Base-by-base conservation (phyloP, 2,797 vertebrate genomes). In the Acipenser ruthenus region DNA sequence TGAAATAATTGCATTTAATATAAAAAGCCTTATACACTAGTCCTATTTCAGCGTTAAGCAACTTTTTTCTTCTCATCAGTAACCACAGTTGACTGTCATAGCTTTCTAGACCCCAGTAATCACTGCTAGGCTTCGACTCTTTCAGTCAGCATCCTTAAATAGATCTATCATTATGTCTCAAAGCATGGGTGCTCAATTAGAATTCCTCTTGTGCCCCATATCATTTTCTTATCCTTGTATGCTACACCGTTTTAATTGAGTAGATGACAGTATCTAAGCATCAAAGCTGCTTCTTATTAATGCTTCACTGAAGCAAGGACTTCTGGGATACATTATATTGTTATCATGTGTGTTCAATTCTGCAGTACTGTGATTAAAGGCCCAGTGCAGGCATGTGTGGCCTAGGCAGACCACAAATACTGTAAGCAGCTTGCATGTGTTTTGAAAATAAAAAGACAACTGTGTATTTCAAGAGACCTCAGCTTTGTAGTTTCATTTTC, bases 171-270 rank as follows among this genome's bases (percentile, higher is more conserved):
- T 71, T 65, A 65, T 50, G 65, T 59, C 52, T 50, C 63, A 50
- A 60, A 51, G 50, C 51, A 9, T 49, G 51, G 59, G 49, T 65
- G 13, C 47, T 62, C 59, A 65, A 65, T 68, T 68, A 62, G 51
- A 68, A 65, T 68, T 65, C 8, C 37, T 48, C 48, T 15, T 49
- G 23, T 49, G 52, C 56, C 51, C 12, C 7, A 47, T 63, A 62
- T 68, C 66, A 65, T 60, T 63, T 66, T 68, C 61, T 56, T 56
- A 55, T 68, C 67, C 37, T 7, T 63, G 61, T 15, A 56, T 2
- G 48, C 23, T 63, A 63, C 67, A 68, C 61, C 52, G 9, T 63
- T 68, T 51, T 63, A 55, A 68, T 55, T 68, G 61, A 63, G 47
- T 47, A 63, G 52, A 55, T 49, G 62, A 63, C 12, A 58, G 56